Conservation (phyloP, 2,797 vertebrate species). For the Pangasius macronema region DNA sequence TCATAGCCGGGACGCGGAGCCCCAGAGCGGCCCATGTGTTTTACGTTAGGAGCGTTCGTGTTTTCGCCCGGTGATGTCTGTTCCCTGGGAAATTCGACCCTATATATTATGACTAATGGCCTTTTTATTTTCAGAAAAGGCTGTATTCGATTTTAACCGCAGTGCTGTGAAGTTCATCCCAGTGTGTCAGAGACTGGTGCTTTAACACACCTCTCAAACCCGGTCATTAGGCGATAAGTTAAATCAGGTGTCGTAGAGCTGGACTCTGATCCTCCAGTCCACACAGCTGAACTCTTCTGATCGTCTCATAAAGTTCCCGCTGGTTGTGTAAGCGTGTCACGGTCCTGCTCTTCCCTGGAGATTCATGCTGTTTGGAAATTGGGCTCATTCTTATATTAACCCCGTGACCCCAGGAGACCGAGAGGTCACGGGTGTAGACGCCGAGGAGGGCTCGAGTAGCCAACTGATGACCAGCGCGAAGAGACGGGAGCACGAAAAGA, state of each 20-base stretch:
- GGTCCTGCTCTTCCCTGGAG: slow-evolving; percentile 47
- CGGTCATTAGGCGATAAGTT: neutral
- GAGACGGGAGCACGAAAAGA: slow-evolving; percentile 58
- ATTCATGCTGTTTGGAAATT: slow-evolving; percentile 59
- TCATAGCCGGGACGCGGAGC: slow-evolving; percentile 62
- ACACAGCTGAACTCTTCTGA: neutral
- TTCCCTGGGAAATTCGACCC: slow-evolving; percentile 65
- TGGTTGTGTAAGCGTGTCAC: slow-evolving; percentile 4
- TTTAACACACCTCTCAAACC: slow-evolving; percentile 24
- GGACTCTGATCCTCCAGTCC: slow-evolving; percentile 1
- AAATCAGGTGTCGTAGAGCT: slow-evolving; percentile 10
- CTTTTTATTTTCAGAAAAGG: slow-evolving; percentile 75
- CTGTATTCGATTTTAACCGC: slow-evolving; percentile 79
- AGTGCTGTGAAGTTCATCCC: slow-evolving; percentile 66
- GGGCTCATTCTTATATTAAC: slow-evolving; percentile 67
- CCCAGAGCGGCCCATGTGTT: slow-evolving; percentile 78
- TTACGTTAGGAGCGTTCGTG: slow-evolving; percentile 75
- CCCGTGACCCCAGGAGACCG: slow-evolving; percentile 47
- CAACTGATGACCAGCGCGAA: slow-evolving; percentile 58
- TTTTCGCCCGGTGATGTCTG: slow-evolving; percentile 78
- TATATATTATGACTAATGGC: slow-evolving; percentile 75
- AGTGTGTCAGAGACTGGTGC: slow-evolving; percentile 57
- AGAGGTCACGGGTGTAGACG: slow-evolving; percentile 45
- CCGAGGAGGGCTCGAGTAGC: slow-evolving; percentile 43
- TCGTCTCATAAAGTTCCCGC: neutral